Conservation (phyloP, 2,888 invertebrate species). For the Sarcophaga subvicina region DNA sequence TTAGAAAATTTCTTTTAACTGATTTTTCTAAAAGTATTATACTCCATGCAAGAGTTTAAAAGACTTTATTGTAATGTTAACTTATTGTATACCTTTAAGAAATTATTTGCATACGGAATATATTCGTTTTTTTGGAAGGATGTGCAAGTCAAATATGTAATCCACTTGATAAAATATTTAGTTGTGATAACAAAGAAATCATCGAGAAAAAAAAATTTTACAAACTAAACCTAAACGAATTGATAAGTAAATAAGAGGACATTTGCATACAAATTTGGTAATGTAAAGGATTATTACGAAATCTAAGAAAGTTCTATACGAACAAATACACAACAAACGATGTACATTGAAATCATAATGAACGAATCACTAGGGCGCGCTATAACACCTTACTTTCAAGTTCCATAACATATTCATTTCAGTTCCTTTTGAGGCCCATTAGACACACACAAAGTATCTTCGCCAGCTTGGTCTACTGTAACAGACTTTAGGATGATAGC, state of each 20-base stretch:
- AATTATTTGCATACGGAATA: conserved; percentile 47
- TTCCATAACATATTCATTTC: too few relatives aligned
- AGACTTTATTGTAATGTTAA: background rate
- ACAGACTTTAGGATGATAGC: too few relatives aligned
- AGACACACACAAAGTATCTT: too few relatives aligned
- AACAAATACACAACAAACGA: too few relatives aligned
- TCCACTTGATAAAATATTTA: conserved; percentile 66
- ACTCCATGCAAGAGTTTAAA: background rate
- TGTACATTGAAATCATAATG: too few relatives aligned
- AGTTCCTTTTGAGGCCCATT: too few relatives aligned
- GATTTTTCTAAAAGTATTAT: too few relatives aligned
- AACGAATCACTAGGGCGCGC: too few relatives aligned
- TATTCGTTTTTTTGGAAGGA: conserved; percentile 20
- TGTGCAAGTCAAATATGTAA: conserved; percentile 38
- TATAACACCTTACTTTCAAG: too few relatives aligned
- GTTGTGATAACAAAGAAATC: conserved; percentile 52
- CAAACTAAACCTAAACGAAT: conserved; percentile 51
- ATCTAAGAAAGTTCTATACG: background rate
- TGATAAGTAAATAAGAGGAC: conserved; percentile 66
- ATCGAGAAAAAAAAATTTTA: conserved; percentile 39
- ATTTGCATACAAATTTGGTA: conserved; percentile 59
- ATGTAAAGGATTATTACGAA: conserved; percentile 32
- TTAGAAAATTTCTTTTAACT: conserved; percentile 11
- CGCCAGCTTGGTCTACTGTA: too few relatives aligned
- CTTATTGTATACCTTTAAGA: background rate